A percentile compares a stretch with the other conserved stretches of the same genome.
These are phyloP conservation scores for Trogon melanurus DNA, from an alignment of 2,113 vertebrate genomes.

Conservation along the genomic window DNA sequence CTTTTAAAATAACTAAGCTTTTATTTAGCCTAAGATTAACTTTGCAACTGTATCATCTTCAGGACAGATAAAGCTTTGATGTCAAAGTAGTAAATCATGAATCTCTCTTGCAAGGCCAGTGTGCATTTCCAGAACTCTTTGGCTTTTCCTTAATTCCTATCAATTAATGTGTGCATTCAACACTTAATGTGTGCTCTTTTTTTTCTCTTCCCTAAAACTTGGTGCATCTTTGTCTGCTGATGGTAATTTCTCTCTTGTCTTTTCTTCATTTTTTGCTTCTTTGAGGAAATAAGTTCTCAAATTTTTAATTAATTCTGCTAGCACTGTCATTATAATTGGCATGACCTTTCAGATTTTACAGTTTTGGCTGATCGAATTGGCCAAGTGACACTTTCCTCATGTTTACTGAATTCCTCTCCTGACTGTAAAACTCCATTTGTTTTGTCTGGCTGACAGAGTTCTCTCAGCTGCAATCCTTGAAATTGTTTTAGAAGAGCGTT, in stretches of 20 bases:
- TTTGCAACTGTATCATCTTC: neutral
- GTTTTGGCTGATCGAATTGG: slow-evolving; percentile 14
- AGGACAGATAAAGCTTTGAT: slow-evolving; percentile 7
- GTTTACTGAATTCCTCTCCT: slow-evolving; percentile 45
- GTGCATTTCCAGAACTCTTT: neutral
- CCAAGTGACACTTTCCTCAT: neutral
- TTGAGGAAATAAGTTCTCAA: slow-evolving; percentile 7
- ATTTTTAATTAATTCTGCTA: slow-evolving; percentile 16
- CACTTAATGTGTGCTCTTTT: neutral
- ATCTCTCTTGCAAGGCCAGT: neutral
- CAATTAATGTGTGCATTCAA: neutral
- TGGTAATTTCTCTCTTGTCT: neutral
- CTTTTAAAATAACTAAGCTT: neutral
- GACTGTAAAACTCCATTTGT: slow-evolving; percentile 12
- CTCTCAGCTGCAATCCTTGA: neutral
- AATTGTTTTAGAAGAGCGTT: slow-evolving; percentile 9
- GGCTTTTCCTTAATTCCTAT: neutral
- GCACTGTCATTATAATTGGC: neutral
- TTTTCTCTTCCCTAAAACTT: neutral
- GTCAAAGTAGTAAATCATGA: slow-evolving; percentile 9
- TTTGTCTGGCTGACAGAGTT: neutral
- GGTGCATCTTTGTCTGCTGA: neutral
- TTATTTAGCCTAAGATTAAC: slow-evolving; percentile 4
- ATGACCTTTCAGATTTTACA: slow-evolving; percentile 25
- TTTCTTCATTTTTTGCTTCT: neutral